Conservation (phyloP, 2,888 invertebrate genomes). For the Drosophila mulleri region DNA sequence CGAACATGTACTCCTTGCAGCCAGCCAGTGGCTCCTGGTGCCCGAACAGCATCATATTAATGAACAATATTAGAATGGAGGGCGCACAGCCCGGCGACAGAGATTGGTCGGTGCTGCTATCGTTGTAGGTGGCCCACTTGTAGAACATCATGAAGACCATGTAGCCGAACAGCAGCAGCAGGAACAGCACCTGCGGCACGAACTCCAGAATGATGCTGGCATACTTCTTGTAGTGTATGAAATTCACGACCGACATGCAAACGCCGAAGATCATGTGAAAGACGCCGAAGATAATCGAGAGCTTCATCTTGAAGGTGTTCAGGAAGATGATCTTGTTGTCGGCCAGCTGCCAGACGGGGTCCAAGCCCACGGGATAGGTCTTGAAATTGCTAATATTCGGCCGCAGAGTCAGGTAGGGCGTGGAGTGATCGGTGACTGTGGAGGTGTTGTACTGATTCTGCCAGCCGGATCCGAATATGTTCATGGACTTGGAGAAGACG, state of each 20-base stretch:
- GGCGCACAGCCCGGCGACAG: conserved; percentile 88
- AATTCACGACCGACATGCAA: conserved; percentile 91
- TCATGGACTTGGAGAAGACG: conserved; percentile 97
- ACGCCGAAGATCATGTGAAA: conserved; percentile 98
- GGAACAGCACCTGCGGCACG: conserved; percentile 95
- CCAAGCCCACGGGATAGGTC: conserved; percentile 93
- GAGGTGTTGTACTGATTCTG: conserved; percentile 86
- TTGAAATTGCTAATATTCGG: conserved; percentile 87
- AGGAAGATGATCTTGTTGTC: conserved; percentile 96
- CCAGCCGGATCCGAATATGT: conserved; percentile 97
- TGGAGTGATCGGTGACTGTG: conserved; percentile 63
- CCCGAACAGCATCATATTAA: conserved; percentile 91
- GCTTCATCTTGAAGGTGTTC: conserved; percentile 98
- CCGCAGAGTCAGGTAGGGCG: conserved; percentile 64
- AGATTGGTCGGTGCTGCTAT: conserved; percentile 82
- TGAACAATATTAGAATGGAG: conserved; percentile 91
- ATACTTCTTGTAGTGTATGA: conserved; percentile 89
- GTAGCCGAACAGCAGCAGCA: conserved; percentile 94
- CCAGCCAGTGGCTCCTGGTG: conserved; percentile 83
- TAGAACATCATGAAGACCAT: conserved; percentile 95
- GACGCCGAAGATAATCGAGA: conserved; percentile 97
- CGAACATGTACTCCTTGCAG: conserved; percentile 89
- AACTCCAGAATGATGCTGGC: conserved; percentile 92
- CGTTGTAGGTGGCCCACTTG: conserved; percentile 92
- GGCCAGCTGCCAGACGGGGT: conserved; percentile 90